Base-by-base conservation (phyloP, 2,888 invertebrate genomes). In the Meghimatium bilineatum region DNA sequence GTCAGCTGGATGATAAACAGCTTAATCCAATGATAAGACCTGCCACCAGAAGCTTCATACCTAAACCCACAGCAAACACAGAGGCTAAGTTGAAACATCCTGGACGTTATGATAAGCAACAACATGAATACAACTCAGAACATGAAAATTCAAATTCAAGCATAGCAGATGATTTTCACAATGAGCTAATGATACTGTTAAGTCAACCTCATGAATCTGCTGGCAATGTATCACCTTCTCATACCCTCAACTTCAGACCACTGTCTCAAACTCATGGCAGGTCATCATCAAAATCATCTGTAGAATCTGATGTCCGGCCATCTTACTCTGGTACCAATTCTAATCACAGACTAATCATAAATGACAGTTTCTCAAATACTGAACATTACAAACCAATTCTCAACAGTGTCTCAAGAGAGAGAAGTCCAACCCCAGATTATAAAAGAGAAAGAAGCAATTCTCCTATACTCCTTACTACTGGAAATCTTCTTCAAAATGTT, bases 1-100 rank as follows among this genome's bases (percentile, higher is more conserved):
- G 52, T 32, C 71, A 52, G 29, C 32, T 84, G 36, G 80, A 84
- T 63, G 80, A 84, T 6, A 84, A 84, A 80, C 71, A 74, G 20
- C 69, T 84, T 26, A 84, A 80, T 63, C 84, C 84, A n/a, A 80
- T 84, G 84, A 84, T 84, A 5, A 69, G 75, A 34, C 84, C 84
- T 26, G 49, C 84, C 5, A 84, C 72, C 6, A 74, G 84, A 80
- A 67, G 75, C 6, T 80, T 84, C 29, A 52, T 72, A 1, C 74
- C 80, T 0, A 80, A 66, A 29, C 84, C 83, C 1, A 63, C 66
- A 63, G 75, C 32, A 0, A 20, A 26, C 26, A 20, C 66, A 8
- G 36, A 38, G 29, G 38, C 32, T 20, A 38, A n/a, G 10, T 36
- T 49, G 38, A 29, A 10, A n/a, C 34, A 23, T 49, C 12, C 32